These are phyloP conservation scores for Hypotaenidia okinawae DNA, from an alignment of 2,797 vertebrate species.

Conservation along the genomic window DNA sequence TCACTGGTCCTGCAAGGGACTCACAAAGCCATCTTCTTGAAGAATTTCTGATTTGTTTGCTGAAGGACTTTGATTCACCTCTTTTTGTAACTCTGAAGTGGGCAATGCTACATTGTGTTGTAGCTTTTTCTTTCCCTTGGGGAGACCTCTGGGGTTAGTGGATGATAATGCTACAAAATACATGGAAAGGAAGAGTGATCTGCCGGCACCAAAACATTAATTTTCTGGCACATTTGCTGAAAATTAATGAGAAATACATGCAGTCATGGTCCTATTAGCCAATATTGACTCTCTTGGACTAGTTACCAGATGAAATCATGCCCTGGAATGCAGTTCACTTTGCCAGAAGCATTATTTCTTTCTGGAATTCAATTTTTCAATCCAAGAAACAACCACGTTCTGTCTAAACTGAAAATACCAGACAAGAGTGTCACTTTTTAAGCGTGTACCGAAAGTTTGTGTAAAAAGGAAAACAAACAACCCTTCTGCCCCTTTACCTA, in stretches of 20 bases:
- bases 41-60: neutral
- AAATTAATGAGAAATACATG: constrained; percentile 62
- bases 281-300: constrained; percentile 38
- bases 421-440: constrained; percentile 35
- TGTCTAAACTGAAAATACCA: constrained; percentile 48
- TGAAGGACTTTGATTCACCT: neutral
- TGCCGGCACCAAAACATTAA: neutral
- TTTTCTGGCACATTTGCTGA: constrained; percentile 43
- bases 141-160: neutral
- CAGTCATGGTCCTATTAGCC: constrained; percentile 15
- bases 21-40: neutral
- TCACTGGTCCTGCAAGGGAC: neutral
- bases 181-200: constrained; percentile 33
- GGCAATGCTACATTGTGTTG: neutral
- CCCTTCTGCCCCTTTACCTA: constrained; percentile 6
- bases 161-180: constrained; percentile 39
- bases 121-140: constrained; percentile 1
- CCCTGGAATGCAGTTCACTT: constrained; percentile 53
- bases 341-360: constrained; percentile 59
- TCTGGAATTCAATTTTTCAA: constrained; percentile 50
- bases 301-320: constrained; percentile 50
- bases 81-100: neutral
- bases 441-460: neutral
- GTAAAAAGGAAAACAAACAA: constrained; percentile 18
- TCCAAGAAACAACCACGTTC: constrained; percentile 17